phyloP scores from a whole-genome alignment of 1,140 invertebrate species.

The Drosophila lacteicornis region DNA sequence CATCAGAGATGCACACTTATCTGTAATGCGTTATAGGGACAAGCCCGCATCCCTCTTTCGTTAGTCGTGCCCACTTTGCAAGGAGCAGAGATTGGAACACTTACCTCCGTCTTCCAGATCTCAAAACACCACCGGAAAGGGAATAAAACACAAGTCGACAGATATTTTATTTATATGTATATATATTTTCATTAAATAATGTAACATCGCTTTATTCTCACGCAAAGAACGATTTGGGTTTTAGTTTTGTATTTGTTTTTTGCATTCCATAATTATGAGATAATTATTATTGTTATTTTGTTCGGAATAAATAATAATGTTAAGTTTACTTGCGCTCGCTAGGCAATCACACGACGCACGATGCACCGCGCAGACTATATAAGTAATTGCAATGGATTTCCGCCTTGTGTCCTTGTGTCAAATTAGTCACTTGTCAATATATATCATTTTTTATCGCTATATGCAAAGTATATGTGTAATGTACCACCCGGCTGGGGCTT shows the following conservation, averaged over 20 bases:
- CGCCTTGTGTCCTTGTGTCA: constrained; percentile 17
- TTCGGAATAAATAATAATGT: constrained; percentile 76
- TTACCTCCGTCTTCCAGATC: too few relatives aligned
- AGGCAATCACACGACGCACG: constrained; percentile 42
- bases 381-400: constrained; percentile 43
- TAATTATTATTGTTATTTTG: constrained; percentile 79
- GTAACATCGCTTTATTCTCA: constrained; percentile 85
- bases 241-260: constrained; percentile 64
- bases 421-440: constrained; percentile 26
- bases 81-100: too few relatives aligned
- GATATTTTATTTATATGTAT: constrained; percentile 81
- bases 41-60: too few relatives aligned
- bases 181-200: constrained; percentile 85
- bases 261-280: constrained; percentile 55
- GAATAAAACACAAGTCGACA: constrained; percentile 26
- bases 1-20: too few relatives aligned
- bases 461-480: constrained; percentile 48
- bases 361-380: constrained; percentile 48
- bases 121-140: background rate
- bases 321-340: constrained; percentile 71
- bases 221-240: constrained; percentile 84
- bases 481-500: constrained; percentile 34
- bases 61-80: too few relatives aligned
- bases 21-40: too few relatives aligned
- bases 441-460: constrained; percentile 27